Conservation (phyloP, 2,797 vertebrate genomes). For the Chelonia mydas region DNA sequence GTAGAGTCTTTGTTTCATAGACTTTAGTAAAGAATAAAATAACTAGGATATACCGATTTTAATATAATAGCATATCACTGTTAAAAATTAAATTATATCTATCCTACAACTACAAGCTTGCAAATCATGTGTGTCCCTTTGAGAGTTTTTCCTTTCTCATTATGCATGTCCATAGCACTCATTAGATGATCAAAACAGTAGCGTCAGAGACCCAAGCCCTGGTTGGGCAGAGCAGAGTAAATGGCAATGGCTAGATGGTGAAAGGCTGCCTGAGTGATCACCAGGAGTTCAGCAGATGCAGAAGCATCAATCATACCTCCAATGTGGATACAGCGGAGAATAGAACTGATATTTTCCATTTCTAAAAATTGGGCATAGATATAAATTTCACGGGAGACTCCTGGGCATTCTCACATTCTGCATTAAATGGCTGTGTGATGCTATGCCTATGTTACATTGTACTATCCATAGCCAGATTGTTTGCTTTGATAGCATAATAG, state of each 20-base stretch:
- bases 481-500: background rate
- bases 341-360: background rate
- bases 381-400: background rate
- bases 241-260: background rate
- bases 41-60: too few relatives aligned
- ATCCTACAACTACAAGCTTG: too few relatives aligned
- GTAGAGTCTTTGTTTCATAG: too few relatives aligned
- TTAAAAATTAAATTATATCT: too few relatives aligned
- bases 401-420: background rate
- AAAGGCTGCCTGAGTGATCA: background rate
- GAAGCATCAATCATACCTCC: fast-evolving
- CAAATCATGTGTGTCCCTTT: too few relatives aligned
- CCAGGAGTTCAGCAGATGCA: background rate
- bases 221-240: background rate
- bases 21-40: too few relatives aligned
- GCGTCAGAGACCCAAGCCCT: background rate
- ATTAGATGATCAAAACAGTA: background rate
- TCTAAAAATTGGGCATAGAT: background rate
- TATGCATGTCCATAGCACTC: background rate
- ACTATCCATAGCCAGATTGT: background rate
- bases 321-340: background rate
- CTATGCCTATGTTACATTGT: background rate
- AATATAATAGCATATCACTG: too few relatives aligned
- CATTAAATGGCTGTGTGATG: background rate
- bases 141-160: background rate